These are phyloP conservation scores for Drosophila greeni DNA, from an alignment of 2,888 invertebrate genomes.

Conservation along the genomic window DNA sequence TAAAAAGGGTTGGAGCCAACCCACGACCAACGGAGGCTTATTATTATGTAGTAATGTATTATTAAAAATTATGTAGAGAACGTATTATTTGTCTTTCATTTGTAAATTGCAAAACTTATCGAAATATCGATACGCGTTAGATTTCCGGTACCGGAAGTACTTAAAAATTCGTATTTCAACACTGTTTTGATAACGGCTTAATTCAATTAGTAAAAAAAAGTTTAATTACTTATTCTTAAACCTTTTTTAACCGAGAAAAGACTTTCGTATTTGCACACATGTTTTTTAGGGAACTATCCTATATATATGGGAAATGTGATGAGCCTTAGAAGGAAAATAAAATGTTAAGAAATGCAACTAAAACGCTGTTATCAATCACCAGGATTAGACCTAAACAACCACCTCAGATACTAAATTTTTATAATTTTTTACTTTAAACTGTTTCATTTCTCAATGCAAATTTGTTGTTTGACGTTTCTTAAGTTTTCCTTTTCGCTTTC, in stretches of 20 bases:
- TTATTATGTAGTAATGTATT: not conserved
- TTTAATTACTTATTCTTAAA: not conserved
- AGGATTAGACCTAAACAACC: not conserved
- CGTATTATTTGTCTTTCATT: not conserved
- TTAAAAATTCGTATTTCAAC: not conserved
- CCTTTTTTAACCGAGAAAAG: not conserved
- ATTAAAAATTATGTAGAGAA: not conserved
- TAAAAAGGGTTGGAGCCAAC: not conserved
- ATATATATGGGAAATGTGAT: not conserved
- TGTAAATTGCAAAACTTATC: not conserved
- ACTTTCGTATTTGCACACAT: not conserved
- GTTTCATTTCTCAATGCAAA: not conserved
- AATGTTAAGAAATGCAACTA: not conserved
- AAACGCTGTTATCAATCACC: not conserved
- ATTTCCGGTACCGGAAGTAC: not conserved
- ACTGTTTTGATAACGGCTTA: not conserved
- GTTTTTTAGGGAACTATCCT: not conserved
- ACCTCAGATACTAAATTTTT: not conserved
- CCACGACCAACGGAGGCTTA: not conserved
- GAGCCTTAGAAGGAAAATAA: not conserved
- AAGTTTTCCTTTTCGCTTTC: slow-evolving; percentile 11
- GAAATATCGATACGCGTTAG: not conserved
- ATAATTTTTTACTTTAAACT: not conserved
- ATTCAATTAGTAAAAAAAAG: not conserved
- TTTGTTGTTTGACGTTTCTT: not conserved